A percentile compares a stretch with the other conserved stretches of the same genome.
These are phyloP conservation scores for Microcebus jonahi DNA, from an alignment of 2,113 vertebrate species.

Conservation along the genomic window DNA sequence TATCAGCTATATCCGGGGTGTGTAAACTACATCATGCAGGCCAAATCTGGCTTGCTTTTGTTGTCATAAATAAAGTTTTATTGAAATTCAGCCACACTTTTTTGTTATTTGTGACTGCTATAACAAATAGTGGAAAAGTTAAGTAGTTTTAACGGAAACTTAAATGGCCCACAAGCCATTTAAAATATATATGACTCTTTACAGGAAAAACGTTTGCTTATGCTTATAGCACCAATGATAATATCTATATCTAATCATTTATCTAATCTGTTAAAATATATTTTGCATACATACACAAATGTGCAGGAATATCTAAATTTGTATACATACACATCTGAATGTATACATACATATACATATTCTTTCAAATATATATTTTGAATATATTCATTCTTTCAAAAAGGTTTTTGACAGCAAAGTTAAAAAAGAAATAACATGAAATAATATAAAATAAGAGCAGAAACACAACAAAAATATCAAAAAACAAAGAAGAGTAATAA, in stretches of 20 bases:
- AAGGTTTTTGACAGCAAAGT: not conserved
- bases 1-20: not conserved
- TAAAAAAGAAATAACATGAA: not conserved
- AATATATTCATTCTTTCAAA: not conserved
- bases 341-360: not conserved
- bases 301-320: not conserved
- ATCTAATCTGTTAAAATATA: not conserved
- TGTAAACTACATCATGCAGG: not conserved
- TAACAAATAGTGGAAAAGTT: not conserved
- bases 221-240: not conserved
- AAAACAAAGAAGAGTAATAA: not conserved
- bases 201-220: not conserved
- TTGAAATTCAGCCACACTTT: not conserved
- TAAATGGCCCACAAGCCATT: not conserved
- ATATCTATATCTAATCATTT: not conserved
- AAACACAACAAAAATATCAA: not conserved
- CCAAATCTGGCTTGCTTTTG: not conserved
- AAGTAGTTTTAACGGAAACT: not conserved
- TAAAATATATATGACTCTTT: not conserved
- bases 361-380: not conserved
- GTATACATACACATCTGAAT: not conserved
- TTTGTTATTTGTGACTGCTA: not conserved
- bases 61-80: not conserved
- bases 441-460: not conserved
- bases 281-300: not conserved